Evolutionary conservation across 1,140 invertebrate genomes (phyloP).

Genomic region (Drosophila pandora): DNA sequence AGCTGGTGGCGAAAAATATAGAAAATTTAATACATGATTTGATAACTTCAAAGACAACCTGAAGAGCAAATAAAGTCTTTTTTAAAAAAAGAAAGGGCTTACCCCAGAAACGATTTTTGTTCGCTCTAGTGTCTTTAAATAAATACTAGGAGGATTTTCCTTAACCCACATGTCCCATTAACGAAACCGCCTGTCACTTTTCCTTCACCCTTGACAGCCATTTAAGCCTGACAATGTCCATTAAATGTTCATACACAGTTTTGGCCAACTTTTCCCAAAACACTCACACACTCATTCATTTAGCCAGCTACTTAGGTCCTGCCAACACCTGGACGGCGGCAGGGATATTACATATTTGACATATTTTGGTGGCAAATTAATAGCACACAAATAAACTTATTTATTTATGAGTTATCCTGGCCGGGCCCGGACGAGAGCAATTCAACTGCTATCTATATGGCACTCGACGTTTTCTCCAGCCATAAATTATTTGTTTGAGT

Average conservation of each 20-base stretch:
- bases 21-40: not conserved
- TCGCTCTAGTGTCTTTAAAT: not conserved
- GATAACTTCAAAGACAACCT: too few species aligned
- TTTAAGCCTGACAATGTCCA: conserved; percentile 40
- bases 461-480: conserved; percentile 16
- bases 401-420: conserved; percentile 27
- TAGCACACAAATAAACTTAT: conserved; percentile 7
- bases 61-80: not conserved
- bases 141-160: not conserved
- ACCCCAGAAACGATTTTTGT: not conserved
- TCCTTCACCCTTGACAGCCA: conserved; percentile 23
- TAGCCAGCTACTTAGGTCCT: conserved; percentile 23
- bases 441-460: conserved; percentile 17
- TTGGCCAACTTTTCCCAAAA: conserved; percentile 36
- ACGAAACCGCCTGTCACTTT: conserved; percentile 12
- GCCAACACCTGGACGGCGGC: conserved; percentile 1
- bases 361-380: conserved; percentile 36
- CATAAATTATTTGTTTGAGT: conserved; percentile 37
- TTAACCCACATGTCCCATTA: conserved; percentile 15
- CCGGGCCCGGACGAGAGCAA: conserved; percentile 2
- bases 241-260: conserved; percentile 30
- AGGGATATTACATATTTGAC: conserved; percentile 6
- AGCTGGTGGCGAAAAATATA: not conserved
- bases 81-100: not conserved
- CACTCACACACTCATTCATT: conserved; percentile 31